Conservation (phyloP, 2,888 invertebrate species). For the Blera fallax region DNA sequence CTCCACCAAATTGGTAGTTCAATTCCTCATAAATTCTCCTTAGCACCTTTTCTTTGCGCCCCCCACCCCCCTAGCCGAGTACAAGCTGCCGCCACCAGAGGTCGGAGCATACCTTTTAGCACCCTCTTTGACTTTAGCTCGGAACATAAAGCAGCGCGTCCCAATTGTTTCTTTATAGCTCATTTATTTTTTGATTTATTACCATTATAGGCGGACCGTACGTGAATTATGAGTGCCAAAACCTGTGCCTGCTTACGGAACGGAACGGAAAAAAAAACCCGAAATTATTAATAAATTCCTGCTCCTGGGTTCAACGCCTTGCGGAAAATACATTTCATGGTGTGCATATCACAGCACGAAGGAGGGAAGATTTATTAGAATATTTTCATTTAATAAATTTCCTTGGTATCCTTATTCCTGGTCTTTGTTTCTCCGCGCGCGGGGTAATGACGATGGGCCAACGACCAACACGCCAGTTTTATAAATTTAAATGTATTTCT, state of each 20-base stretch:
- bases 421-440: neutral
- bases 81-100: conserved; percentile 38
- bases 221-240: conserved; percentile 68
- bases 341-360: conserved; percentile 34
- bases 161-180: conserved; percentile 72
- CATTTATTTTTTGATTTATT: conserved; percentile 72
- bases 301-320: conserved; percentile 60
- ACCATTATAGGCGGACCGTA: conserved; percentile 67
- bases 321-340: conserved; percentile 55
- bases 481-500: conserved; percentile 27
- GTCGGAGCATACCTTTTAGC: conserved; percentile 55
- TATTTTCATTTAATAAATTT: conserved; percentile 67
- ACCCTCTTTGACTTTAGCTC: conserved; percentile 42
- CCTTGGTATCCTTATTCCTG: conserved; percentile 12
- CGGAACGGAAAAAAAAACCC: neutral
- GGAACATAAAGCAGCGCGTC: conserved; percentile 55
- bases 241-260: conserved; percentile 46
- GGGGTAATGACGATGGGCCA: conserved; percentile 11
- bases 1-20: conserved; percentile 32
- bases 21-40: conserved; percentile 63
- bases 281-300: conserved; percentile 68
- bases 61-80: neutral
- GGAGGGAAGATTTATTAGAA: conserved; percentile 64
- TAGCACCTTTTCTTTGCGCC: conserved; percentile 24
- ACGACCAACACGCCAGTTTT: conserved; percentile 19